phyloP scores from a whole-genome alignment of 2,113 vertebrate genomes.

The Ammodytes marinus region DNA sequence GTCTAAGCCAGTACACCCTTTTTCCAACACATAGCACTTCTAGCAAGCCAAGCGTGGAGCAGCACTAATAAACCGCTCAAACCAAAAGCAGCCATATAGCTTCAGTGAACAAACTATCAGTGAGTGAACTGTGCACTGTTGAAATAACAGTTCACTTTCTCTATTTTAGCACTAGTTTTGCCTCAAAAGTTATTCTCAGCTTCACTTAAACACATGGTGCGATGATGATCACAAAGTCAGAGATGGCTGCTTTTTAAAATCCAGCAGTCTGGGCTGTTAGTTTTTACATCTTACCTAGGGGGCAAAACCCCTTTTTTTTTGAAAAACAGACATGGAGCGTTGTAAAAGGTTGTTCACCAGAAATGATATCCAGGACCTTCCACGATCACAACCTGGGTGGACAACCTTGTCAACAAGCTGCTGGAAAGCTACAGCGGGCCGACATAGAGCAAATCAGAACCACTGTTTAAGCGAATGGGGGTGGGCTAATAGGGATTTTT shows the following conservation, averaged over 20 bases:
- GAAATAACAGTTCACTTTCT: neutral
- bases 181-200: neutral
- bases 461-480: too few species aligned
- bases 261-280: neutral
- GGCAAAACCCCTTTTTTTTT: too few species aligned
- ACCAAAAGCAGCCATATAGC: constrained; percentile 10
- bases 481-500: too few species aligned
- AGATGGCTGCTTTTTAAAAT: neutral
- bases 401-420: too few species aligned
- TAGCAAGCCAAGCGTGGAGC: neutral
- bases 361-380: too few species aligned
- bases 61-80: constrained; percentile 12
- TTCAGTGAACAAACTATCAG: constrained; percentile 3
- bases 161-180: neutral
- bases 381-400: too few species aligned
- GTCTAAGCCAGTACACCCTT: neutral
- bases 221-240: neutral
- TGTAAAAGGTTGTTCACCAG: too few species aligned
- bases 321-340: too few species aligned
- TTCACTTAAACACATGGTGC: neutral
- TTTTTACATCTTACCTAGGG: too few species aligned
- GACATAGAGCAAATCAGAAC: too few species aligned
- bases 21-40: neutral
- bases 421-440: too few species aligned
- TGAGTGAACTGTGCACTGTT: constrained; percentile 4